These are phyloP conservation scores for Acanthosepion esculentum DNA, from an alignment of 2,888 invertebrate species.

Conservation along the genomic window DNA sequence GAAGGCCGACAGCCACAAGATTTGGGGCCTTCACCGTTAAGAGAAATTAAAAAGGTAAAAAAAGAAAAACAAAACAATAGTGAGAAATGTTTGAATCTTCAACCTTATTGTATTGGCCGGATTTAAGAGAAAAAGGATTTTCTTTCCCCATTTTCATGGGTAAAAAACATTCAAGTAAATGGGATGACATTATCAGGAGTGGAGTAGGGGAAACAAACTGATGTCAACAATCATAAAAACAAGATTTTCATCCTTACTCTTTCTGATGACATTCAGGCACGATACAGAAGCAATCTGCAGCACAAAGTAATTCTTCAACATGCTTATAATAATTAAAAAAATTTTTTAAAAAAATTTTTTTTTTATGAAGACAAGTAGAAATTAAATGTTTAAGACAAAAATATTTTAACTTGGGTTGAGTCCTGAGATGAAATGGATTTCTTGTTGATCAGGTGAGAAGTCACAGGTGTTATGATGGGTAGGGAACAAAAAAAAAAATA, in stretches of 20 bases:
- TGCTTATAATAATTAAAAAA: background rate
- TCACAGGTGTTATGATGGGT: background rate
- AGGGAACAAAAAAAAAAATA: too few relatives aligned
- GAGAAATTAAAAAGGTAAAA: background rate
- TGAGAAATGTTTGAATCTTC: background rate
- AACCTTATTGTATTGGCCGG: constrained; percentile 33
- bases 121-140: background rate
- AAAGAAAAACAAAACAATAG: background rate
- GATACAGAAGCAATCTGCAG: constrained; percentile 1
- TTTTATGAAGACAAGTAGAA: background rate
- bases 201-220: background rate
- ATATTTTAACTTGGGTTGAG: background rate
- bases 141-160: background rate
- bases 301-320: background rate
- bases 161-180: background rate
- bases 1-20: background rate
- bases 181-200: background rate
- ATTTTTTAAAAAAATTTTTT: too few relatives aligned
- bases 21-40: background rate
- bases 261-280: background rate
- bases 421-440: background rate
- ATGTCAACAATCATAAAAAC: background rate
- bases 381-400: background rate
- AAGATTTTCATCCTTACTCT: background rate
- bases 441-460: background rate